These are phyloP conservation scores for Euglossa dilemma DNA, from an alignment of 1,140 invertebrate species.

Conservation along the genomic window DNA sequence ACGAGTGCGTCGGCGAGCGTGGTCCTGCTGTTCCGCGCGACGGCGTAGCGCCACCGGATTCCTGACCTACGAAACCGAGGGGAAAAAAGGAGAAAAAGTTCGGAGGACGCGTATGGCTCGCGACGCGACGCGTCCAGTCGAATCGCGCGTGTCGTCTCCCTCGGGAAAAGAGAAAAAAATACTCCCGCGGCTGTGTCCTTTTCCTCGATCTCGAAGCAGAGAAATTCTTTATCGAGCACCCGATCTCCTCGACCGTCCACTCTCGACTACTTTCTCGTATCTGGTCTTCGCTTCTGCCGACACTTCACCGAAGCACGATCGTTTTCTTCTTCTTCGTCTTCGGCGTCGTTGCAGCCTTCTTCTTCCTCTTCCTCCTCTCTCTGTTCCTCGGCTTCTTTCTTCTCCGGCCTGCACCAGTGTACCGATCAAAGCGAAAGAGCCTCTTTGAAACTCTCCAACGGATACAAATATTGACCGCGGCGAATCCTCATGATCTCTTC, in stretches of 20 bases:
- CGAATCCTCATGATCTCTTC: constrained; percentile 48
- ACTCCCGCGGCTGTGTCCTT: background rate
- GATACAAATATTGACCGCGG: constrained; percentile 27
- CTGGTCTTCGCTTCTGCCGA: constrained; percentile 46
- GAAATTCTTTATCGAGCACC: constrained; percentile 55
- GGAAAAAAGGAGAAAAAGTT: background rate
- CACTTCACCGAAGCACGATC: constrained; percentile 52
- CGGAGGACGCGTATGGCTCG: background rate
- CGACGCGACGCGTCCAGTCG: background rate
- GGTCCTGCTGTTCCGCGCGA: background rate
- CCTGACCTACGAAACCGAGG: constrained; percentile 33
- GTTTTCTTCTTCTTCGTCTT: constrained; percentile 39
- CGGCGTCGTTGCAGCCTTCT: constrained; percentile 14
- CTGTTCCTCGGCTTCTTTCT: constrained; percentile 23
- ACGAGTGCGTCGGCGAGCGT: constrained; percentile 6
- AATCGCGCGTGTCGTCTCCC: no score
- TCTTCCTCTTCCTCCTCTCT: constrained; percentile 25
- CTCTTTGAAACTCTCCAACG: constrained; percentile 32
- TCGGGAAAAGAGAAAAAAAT: background rate
- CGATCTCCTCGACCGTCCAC: constrained; percentile 54
- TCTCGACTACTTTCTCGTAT: constrained; percentile 56
- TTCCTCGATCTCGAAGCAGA: constrained; percentile 13
- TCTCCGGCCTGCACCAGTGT: background rate
- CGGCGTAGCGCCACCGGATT: background rate
- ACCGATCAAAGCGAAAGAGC: constrained; percentile 41